phyloP scores from a whole-genome alignment of 2,888 invertebrate genomes.

The Glaucopsyche alexis region DNA sequence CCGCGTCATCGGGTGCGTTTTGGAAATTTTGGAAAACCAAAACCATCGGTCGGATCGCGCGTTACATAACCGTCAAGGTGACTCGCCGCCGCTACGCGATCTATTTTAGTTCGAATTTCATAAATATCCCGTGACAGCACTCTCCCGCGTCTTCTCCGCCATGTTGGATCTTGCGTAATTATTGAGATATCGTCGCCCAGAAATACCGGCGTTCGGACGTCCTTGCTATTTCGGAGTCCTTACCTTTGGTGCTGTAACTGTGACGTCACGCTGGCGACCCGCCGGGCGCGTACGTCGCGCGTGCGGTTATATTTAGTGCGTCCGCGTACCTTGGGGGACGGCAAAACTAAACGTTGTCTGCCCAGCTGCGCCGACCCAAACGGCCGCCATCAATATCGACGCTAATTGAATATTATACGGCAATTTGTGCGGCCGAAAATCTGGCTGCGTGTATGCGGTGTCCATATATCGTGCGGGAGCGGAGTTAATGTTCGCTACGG shows the following conservation, averaged over 20 bases:
- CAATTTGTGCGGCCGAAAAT: slow-evolving; percentile 78
- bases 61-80: slow-evolving; percentile 77
- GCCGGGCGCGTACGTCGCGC: slow-evolving; percentile 75
- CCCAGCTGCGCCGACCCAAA: slow-evolving; percentile 67
- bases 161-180: slow-evolving; percentile 68
- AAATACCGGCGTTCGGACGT: slow-evolving; percentile 55
- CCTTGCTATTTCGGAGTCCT: slow-evolving; percentile 77
- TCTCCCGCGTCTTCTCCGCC: slow-evolving; percentile 71
- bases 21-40: slow-evolving; percentile 61
- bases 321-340: slow-evolving; percentile 65
- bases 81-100: slow-evolving; percentile 74
- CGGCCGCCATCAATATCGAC: slow-evolving; percentile 70
- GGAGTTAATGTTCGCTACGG: slow-evolving; percentile 64
- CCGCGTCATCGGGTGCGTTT: slow-evolving; percentile 68
- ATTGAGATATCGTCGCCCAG: slow-evolving; percentile 54
- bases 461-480: slow-evolving; percentile 66
- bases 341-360: slow-evolving; percentile 49
- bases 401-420: slow-evolving; percentile 79
- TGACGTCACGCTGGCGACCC: slow-evolving; percentile 75
- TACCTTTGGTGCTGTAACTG: slow-evolving; percentile 74
- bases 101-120: slow-evolving; percentile 79
- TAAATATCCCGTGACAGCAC: slow-evolving; percentile 79
- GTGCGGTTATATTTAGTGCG: slow-evolving; percentile 57
- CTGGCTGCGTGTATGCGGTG: slow-evolving; percentile 73
- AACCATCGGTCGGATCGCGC: slow-evolving; percentile 53